These are phyloP conservation scores for Petrosia ficiformis DNA, from an alignment of 37 sponge, comb jelly and placozoan species.

Conservation along the genomic window DNA sequence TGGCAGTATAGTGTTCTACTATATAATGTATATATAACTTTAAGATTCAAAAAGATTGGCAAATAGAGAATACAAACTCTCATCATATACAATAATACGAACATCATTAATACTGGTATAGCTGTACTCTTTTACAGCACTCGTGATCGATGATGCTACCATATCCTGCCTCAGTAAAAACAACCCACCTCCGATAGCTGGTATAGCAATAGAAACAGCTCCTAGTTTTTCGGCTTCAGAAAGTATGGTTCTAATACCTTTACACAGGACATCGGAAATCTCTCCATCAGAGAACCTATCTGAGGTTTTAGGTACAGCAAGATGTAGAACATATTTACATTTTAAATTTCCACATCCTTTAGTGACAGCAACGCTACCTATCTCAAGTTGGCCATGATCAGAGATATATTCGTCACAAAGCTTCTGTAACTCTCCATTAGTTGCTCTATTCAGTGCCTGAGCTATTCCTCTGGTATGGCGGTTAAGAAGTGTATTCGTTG, in stretches of 20 bases:
- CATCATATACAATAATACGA: background rate
- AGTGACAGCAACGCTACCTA: slow-evolving; percentile 35
- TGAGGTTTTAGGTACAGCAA: slow-evolving; percentile 14
- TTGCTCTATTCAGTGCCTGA: slow-evolving; percentile 47
- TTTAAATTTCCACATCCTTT: slow-evolving; percentile 22
- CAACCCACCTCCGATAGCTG: background rate
- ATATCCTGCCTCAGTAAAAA: background rate
- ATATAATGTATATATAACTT: no score
- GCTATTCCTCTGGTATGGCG: slow-evolving; percentile 64
- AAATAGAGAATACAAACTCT: no score
- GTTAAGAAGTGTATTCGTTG: slow-evolving; percentile 56
- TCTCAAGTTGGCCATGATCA: slow-evolving; percentile 10
- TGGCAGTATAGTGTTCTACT: no score
- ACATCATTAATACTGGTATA: background rate
- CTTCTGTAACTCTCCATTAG: slow-evolving; percentile 32
- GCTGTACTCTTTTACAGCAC: background rate
- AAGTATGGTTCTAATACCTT: slow-evolving; percentile 14
- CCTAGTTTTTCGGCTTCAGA: slow-evolving; percentile 15
- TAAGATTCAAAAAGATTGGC: no score
- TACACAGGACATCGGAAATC: slow-evolving; percentile 7
- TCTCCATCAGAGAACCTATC: background rate
- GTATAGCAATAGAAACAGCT: slow-evolving; percentile 45
- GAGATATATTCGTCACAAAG: slow-evolving; percentile 9
- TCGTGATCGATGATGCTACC: background rate
- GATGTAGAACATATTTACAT: slow-evolving; percentile 59